Percentiles rank a stretch among this genome's conserved stretches.
Conservation (phyloP, 2,797 vertebrate genomes). For the Schizopygopsis pylzovi region DNA sequence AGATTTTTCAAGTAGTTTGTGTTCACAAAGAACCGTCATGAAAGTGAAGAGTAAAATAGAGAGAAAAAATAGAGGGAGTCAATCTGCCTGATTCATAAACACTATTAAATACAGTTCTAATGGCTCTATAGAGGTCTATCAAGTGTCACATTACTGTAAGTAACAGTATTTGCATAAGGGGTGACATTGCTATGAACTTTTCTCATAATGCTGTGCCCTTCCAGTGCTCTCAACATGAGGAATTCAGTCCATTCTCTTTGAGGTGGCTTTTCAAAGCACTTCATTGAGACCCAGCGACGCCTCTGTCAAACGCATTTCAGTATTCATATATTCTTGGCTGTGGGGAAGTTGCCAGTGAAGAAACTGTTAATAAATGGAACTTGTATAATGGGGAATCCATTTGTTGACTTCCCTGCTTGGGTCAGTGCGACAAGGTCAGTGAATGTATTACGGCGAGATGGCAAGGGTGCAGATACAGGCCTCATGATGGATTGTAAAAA, state of each 20-base stretch:
- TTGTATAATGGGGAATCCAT: constrained; percentile 57
- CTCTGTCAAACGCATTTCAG: constrained; percentile 43
- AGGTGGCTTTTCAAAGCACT: constrained; percentile 29
- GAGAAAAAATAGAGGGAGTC: neutral
- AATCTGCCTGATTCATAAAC: constrained; percentile 6
- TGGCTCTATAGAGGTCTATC: neutral
- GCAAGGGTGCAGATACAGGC: constrained; percentile 35
- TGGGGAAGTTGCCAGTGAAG: constrained; percentile 41
- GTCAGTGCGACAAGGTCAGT: constrained; percentile 56
- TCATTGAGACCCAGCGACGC: constrained; percentile 13
- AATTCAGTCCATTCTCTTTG: constrained; percentile 22
- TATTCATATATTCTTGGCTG: constrained; percentile 57
- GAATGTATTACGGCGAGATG: constrained; percentile 43
- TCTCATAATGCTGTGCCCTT: neutral
- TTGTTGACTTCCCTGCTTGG: constrained; percentile 50
- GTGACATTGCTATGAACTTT: constrained; percentile 6
- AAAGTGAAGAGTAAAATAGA: constrained; percentile 37
- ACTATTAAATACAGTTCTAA: neutral
- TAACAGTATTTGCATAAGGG: neutral
- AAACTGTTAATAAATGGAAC: constrained; percentile 53
- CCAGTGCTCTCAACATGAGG: constrained; percentile 13
- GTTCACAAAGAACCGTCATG: constrained; percentile 50
- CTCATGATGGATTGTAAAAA: constrained; percentile 50
- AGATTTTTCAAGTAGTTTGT: constrained; percentile 48
- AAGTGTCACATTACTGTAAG: neutral